Evolutionary conservation across 2,888 invertebrate species (phyloP), one percentile per base, ranked within the genome.

Genomic region (Papilio protenor): DNA sequence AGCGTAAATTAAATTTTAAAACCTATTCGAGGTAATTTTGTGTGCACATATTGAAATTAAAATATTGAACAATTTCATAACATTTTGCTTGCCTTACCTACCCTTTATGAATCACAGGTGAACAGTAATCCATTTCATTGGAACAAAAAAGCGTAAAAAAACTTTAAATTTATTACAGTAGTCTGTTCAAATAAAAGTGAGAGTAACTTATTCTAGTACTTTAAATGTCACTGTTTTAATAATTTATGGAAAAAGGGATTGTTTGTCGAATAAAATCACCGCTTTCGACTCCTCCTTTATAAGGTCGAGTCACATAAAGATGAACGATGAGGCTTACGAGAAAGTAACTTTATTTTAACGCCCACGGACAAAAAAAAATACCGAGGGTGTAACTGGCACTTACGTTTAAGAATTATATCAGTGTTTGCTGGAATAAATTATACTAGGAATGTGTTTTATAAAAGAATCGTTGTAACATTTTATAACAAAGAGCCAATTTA

Each of bases 171-270:
- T 66, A 69, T 45, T n/a, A 69, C 66, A 21, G 12, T 69, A 69
- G 66, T 69, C 72, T 72, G 72, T 27, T 72, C 72, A 55, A 55
- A 72, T 72, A 72, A 72, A 72, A 72, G n/a, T 69, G 16, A 72
- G n/a, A 40, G 33, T 72, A 40, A 72, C 11, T 72, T 40, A 27
- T 52, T 18, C 49, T 55, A 27, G 27, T 72, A 71, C 52, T 72
- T 72, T 72, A 69, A 69, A 40, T 75, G 40, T 71, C 57, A 47
- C 57, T 40, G 52, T 73, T 73, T 73, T 73, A 55, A 72, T 77
- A 76, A 76, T 71, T 76, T 76, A 76, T 71, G 76, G 75, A 71
- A 76, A 76, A 76, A 76, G 76, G 76, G 76, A 70, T 71, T 71
- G 76, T 71, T 57, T 71, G 76, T 59, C 23, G 57, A 76, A 64